Conservation (phyloP, 1,140 invertebrate genomes). For the Sarcophaga bullata region DNA sequence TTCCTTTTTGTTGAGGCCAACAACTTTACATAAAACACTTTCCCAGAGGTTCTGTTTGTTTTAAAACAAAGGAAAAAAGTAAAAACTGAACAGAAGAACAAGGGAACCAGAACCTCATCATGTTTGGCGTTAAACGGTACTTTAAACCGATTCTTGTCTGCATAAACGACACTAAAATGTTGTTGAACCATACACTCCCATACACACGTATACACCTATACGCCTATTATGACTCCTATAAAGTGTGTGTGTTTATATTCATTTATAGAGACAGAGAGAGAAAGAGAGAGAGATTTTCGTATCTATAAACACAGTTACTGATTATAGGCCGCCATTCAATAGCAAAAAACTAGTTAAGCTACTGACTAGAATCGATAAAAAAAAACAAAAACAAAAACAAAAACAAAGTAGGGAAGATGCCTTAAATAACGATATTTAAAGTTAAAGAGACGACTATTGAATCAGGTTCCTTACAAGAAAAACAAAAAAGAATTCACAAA, state of each 20-base stretch:
- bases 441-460: no score
- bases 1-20: no score
- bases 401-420: no score
- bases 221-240: neutral
- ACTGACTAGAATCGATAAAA: neutral
- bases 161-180: conserved; percentile 39
- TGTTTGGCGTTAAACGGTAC: conserved; percentile 39
- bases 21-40: conserved; percentile 32
- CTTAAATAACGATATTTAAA: no score
- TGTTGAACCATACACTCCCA: conserved; percentile 23
- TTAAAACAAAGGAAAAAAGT: no score
- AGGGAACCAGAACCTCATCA: neutral
- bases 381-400: neutral
- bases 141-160: conserved; percentile 40
- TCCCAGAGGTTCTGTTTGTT: neutral
- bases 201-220: neutral
- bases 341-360: conserved; percentile 34
- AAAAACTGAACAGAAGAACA: neutral
- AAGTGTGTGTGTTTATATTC: neutral
- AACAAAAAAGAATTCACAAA: neutral
- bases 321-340: neutral
- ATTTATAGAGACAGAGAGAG: no score
- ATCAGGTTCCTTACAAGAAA: neutral
- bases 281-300: no score
- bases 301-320: neutral